Conservation (phyloP, 2,113 vertebrate species). For the Osmerus mordax region DNA sequence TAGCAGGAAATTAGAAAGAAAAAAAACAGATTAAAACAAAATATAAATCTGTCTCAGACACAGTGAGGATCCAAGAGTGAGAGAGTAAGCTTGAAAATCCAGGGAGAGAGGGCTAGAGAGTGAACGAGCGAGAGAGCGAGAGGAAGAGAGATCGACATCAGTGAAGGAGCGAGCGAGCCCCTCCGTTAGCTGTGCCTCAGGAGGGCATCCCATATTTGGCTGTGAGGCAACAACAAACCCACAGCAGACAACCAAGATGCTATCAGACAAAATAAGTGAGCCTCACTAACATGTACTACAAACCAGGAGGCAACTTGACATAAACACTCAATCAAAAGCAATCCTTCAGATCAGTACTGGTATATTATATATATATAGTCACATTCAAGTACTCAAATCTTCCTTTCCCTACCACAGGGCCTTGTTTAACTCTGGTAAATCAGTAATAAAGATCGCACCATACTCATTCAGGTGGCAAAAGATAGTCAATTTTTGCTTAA, state of each 20-base stretch:
- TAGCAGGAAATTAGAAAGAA: too few relatives aligned
- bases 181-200: constrained; percentile 30
- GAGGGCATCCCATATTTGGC: constrained; percentile 73
- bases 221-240: constrained; percentile 43
- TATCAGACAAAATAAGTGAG: constrained; percentile 47
- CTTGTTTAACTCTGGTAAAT: neutral
- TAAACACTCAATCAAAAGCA: constrained; percentile 44
- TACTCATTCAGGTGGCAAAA: too few relatives aligned
- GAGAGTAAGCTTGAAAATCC: constrained; percentile 7
- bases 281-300: constrained; percentile 35
- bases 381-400: neutral
- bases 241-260: constrained; percentile 48
- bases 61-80: constrained; percentile 44
- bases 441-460: neutral
- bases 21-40: constrained; percentile 19
- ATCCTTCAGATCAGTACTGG: too few relatives aligned
- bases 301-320: constrained; percentile 28
- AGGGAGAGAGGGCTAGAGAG: constrained; percentile 11
- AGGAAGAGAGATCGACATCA: constrained; percentile 14
- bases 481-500: too few relatives aligned
- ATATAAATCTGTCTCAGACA: constrained; percentile 46
- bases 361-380: too few relatives aligned
- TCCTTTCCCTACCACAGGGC: constrained; percentile 25
- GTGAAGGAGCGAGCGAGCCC: constrained; percentile 1
- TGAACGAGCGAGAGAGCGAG: neutral